phyloP scores from a whole-genome alignment of 2,113 vertebrate species.

The Epinephelus lanceolatus region DNA sequence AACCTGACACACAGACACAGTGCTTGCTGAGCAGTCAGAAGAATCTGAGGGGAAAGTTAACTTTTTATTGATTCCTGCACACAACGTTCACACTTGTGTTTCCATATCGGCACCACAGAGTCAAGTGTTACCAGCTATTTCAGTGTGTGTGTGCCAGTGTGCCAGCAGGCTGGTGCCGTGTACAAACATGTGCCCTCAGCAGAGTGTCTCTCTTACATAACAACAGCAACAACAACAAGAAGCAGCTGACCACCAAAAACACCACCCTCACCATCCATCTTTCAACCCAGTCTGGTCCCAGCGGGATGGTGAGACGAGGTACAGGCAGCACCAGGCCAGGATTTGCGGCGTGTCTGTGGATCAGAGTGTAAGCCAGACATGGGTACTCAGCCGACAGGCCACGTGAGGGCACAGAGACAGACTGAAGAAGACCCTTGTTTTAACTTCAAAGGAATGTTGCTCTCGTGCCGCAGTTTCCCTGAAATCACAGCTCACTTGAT shows the following conservation, averaged over 20 bases:
- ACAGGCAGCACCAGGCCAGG: conserved; percentile 19
- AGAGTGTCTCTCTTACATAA: conserved; percentile 62
- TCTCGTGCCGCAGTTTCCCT: background rate
- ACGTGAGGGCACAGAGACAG: conserved; percentile 8
- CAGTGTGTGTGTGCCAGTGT: background rate
- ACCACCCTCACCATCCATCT: conserved; percentile 34
- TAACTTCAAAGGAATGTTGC: background rate
- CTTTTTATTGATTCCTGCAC: conserved; percentile 16
- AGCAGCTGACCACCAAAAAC: conserved; percentile 68
- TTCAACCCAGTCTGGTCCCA: conserved; percentile 21
- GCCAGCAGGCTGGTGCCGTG: conserved; percentile 24
- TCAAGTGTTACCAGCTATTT: conserved; percentile 23
- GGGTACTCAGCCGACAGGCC: background rate
- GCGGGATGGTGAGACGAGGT: conserved; percentile 39
- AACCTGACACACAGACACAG: conserved; percentile 20
- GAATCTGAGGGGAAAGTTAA: conserved; percentile 16
- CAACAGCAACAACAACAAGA: conserved; percentile 52
- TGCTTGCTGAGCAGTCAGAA: background rate
- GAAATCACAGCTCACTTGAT: background rate
- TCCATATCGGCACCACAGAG: background rate
- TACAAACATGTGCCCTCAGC: conserved; percentile 41
- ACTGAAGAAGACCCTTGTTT: conserved; percentile 20
- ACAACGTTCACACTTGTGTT: background rate
- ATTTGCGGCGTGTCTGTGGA: background rate
- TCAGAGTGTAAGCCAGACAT: conserved; percentile 20